Conservation (phyloP, 1,140 invertebrate genomes). For the Solenopsis invicta region DNA sequence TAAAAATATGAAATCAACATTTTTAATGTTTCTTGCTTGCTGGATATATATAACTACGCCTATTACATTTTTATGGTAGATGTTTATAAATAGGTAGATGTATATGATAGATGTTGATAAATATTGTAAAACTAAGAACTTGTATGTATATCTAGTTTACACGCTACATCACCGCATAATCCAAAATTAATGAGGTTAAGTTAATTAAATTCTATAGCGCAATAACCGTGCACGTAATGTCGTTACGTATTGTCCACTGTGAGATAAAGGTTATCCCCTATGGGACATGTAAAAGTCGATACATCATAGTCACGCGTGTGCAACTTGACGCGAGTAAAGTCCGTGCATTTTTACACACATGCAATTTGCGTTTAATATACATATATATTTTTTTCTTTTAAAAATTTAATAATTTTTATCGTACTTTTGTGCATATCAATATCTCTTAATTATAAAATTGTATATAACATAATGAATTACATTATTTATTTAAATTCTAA, state of each 20-base stretch:
- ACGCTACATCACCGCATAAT: slow-evolving; percentile 30
- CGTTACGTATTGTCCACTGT: slow-evolving; percentile 64
- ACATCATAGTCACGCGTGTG: slow-evolving; percentile 1
- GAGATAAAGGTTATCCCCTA: slow-evolving; percentile 72
- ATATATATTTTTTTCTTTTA: not conserved
- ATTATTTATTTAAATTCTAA: not conserved
- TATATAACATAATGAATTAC: not conserved
- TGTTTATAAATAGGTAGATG: not conserved
- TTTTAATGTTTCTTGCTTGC: too few species aligned
- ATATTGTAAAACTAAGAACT: not conserved
- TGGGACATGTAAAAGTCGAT: slow-evolving; percentile 64
- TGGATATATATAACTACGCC: not conserved
- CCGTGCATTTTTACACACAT: not conserved
- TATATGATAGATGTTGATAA: slow-evolving; percentile 1
- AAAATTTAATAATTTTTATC: not conserved
- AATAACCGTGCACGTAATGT: slow-evolving; percentile 71
- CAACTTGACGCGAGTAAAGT: slow-evolving; percentile 31
- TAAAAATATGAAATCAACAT: too few species aligned
- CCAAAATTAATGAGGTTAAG: slow-evolving; percentile 75
- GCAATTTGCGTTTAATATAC: not conserved
- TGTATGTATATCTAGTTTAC: slow-evolving; percentile 9
- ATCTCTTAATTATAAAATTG: not conserved
- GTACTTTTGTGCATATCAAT: not conserved
- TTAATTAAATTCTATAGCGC: slow-evolving; percentile 77
- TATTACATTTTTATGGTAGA: not conserved